Percentiles rank a stretch among this genome's conserved stretches.
phyloP scores from a whole-genome alignment of 1,140 invertebrate species.

The Procambarus virginalis region DNA sequence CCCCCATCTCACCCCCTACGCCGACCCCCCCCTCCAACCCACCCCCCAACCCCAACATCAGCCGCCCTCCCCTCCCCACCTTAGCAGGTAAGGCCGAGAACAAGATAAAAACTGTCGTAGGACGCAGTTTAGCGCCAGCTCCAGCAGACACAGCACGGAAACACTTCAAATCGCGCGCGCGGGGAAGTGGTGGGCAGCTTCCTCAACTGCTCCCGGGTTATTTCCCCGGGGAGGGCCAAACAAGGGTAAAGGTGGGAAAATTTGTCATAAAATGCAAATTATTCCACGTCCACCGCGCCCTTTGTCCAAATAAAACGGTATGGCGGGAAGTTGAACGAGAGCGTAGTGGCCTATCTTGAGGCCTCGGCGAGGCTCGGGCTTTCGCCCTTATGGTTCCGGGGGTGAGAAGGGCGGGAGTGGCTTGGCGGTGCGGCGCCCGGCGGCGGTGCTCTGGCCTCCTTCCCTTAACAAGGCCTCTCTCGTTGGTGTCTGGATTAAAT shows the following conservation, averaged over 20 bases:
- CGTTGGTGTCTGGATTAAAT: constrained; percentile 69
- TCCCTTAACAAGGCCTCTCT: constrained; percentile 56
- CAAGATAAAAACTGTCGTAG: background rate
- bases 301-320: constrained; percentile 67
- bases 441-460: constrained; percentile 14
- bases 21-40: background rate
- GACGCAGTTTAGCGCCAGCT: background rate
- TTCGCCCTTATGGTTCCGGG: background rate
- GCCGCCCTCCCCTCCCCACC: background rate
- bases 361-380: background rate
- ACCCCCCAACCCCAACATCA: background rate
- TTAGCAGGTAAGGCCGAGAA: background rate
- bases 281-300: constrained; percentile 64
- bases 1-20: background rate
- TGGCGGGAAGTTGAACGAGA: constrained; percentile 36
- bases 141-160: background rate
- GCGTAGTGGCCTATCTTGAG: constrained; percentile 27
- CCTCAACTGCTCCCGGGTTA: constrained; percentile 54
- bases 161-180: background rate
- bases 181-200: constrained; percentile 9
- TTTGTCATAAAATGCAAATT: constrained; percentile 68
- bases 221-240: constrained; percentile 58
- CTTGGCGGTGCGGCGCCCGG: background rate
- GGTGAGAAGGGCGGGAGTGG: background rate
- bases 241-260: constrained; percentile 66